Percentiles rank a stretch among this genome's conserved stretches.
These are phyloP conservation scores for Drosophila lacteicornis DNA, from an alignment of 1,140 invertebrate species.

Conservation along the genomic window DNA sequence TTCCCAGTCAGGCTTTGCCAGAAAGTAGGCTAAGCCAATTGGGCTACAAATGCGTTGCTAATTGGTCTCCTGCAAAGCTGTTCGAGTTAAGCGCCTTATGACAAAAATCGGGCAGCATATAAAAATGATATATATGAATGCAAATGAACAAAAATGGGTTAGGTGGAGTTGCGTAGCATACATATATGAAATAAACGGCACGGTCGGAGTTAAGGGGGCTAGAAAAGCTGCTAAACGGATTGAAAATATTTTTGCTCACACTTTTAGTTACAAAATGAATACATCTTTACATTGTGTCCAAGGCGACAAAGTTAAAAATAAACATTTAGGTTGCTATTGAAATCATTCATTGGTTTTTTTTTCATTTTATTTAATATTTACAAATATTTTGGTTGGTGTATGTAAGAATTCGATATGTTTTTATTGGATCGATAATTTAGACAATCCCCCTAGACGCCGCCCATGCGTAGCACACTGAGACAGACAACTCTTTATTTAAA, in stretches of 20 bases:
- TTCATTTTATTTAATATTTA: too few species aligned
- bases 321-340: too few species aligned
- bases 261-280: too few species aligned
- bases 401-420: background rate
- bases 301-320: too few species aligned
- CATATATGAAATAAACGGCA: background rate
- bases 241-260: background rate
- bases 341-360: too few species aligned
- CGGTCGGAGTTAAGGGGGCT: background rate
- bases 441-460: background rate
- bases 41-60: slow-evolving; percentile 68
- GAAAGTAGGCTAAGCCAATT: slow-evolving; percentile 68
- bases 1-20: background rate
- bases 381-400: too few species aligned
- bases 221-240: background rate
- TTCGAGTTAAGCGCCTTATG: slow-evolving; percentile 64
- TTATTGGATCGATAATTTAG: background rate
- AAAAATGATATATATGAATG: slow-evolving; percentile 77
- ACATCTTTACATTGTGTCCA: too few species aligned
- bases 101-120: slow-evolving; percentile 60
- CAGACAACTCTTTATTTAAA: slow-evolving; percentile 52
- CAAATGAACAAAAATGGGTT: slow-evolving; percentile 25
- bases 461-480: slow-evolving; percentile 17
- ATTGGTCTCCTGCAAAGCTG: slow-evolving; percentile 53
- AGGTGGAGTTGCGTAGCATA: slow-evolving; percentile 5